Evolutionary conservation across 2,113 vertebrate genomes (phyloP).

Genomic region (Forbesichthys papilliferus): DNA sequence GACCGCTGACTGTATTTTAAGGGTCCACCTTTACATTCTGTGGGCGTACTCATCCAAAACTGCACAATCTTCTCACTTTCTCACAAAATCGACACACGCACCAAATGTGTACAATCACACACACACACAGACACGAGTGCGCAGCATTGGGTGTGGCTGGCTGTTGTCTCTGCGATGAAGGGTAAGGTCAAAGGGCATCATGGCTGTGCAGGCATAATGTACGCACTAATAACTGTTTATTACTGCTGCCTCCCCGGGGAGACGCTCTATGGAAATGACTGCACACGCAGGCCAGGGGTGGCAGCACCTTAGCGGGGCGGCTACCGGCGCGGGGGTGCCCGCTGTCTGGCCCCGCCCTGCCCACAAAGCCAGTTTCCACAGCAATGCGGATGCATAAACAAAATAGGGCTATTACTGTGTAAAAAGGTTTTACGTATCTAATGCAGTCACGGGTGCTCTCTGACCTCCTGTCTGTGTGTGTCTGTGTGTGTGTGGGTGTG

Average conservation of each 20-base stretch:
- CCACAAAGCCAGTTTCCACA: conserved; percentile 23
- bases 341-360: too few species aligned
- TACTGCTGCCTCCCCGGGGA: conserved; percentile 73
- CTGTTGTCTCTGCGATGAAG: conserved; percentile 60
- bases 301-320: conserved; percentile 35
- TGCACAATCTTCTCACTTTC: too few species aligned
- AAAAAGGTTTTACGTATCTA: conserved; percentile 8
- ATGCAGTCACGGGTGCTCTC: conserved; percentile 4
- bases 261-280: conserved; percentile 73
- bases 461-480: too few species aligned
- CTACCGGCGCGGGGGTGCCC: too few species aligned
- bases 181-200: conserved; percentile 66
- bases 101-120: background rate
- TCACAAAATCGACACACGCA: background rate
- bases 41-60: too few species aligned
- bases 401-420: conserved; percentile 7
- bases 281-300: conserved; percentile 67
- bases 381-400: conserved; percentile 25
- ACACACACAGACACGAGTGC: conserved; percentile 21
- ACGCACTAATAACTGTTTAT: conserved; percentile 80
- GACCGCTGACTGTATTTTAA: too few species aligned
- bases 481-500: too few species aligned
- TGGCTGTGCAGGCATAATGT: conserved; percentile 72
- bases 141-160: conserved; percentile 51
- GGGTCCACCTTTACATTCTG: too few species aligned